These are phyloP conservation scores for Urocitellus parryii DNA, from an alignment of 2,113 vertebrate species.

Conservation along the genomic window DNA sequence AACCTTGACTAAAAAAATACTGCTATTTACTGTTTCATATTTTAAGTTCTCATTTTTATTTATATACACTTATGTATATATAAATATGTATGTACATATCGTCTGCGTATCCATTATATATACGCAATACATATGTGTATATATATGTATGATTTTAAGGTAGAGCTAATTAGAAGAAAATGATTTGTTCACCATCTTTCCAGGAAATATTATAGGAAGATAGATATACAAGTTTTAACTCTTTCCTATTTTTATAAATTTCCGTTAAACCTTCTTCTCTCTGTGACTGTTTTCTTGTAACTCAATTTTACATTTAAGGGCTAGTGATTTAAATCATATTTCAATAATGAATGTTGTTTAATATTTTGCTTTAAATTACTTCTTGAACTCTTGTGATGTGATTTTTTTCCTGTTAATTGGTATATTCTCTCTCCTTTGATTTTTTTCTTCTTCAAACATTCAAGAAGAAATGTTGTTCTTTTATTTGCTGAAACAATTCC, in stretches of 20 bases:
- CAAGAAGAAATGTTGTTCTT: neutral
- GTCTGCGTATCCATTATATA: too few species aligned
- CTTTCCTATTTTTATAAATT: neutral
- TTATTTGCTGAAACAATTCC: neutral
- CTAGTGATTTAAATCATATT: neutral
- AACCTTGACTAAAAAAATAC: neutral
- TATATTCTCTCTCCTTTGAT: neutral
- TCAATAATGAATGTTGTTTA: neutral
- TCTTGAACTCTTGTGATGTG: too few species aligned
- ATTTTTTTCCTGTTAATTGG: too few species aligned
- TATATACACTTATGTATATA: too few species aligned
- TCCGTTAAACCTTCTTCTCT: neutral
- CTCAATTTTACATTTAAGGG: neutral
- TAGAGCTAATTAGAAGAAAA: too few species aligned
- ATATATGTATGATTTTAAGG: too few species aligned
- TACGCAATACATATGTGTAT: too few species aligned
- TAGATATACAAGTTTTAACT: neutral
- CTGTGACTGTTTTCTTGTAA: neutral
- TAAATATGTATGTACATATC: neutral
- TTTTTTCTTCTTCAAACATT: neutral
- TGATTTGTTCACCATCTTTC: too few species aligned
- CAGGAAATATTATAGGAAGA: too few species aligned
- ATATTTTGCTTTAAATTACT: neutral
- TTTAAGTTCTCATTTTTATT: neutral
- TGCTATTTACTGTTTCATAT: neutral